phyloP scores from a whole-genome alignment of 2,113 vertebrate species.

The Vulpes ferrilata region DNA sequence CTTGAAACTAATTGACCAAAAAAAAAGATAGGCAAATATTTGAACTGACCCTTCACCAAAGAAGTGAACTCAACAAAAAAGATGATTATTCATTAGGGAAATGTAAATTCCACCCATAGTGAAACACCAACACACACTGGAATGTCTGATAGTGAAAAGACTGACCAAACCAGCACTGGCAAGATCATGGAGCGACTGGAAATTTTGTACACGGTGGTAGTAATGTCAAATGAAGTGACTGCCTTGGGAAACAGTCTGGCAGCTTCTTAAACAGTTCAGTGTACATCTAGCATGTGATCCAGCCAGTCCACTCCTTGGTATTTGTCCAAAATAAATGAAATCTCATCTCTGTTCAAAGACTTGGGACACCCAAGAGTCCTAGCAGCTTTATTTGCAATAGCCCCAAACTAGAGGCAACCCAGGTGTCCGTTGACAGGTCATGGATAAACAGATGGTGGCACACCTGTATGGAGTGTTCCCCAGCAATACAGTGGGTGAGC shows the following conservation, averaged over 20 bases:
- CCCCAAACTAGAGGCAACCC: background rate
- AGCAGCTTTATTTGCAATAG: background rate
- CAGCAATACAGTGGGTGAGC: background rate
- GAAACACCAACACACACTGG: background rate
- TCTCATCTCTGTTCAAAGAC: background rate
- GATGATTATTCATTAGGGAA: background rate
- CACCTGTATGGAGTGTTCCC: background rate
- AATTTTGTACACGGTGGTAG: fast-evolving
- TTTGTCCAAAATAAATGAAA: background rate
- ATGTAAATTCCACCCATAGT: background rate
- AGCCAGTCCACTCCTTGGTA: background rate
- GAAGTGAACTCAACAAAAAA: background rate
- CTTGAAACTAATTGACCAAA: background rate
- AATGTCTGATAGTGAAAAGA: background rate
- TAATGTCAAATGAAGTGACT: no score
- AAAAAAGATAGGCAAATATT: background rate
- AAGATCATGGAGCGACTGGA: background rate
- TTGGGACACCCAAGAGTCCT: background rate
- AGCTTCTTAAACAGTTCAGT: background rate
- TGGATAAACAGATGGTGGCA: no score
- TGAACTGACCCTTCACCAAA: background rate
- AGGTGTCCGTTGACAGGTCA: no score
- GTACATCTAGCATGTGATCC: background rate
- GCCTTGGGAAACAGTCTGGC: no score
- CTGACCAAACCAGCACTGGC: background rate